Base-by-base conservation (phyloP, 1,140 invertebrate species). In the Brachionus paranguensis region DNA sequence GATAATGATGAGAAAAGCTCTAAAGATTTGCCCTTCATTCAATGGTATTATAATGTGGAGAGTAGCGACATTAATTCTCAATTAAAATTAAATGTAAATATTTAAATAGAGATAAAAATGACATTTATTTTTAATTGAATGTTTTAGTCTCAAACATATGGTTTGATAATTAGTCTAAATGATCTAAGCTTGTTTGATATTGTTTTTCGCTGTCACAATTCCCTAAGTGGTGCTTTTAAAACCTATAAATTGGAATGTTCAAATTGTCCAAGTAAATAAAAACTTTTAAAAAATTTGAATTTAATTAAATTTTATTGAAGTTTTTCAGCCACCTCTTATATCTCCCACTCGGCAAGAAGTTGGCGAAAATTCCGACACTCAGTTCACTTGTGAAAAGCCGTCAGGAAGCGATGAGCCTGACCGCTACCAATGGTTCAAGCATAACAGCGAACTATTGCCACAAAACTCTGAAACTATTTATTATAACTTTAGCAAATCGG, bases 361-460 rank as follows among this genome's bases (percentile, higher is more conserved):
- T 7, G 33, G 20, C 14, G 53, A 81, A 81, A 47, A 47, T 68
- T 81, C 78, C 10, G 64, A 68, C 11, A 45, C 64, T 24, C 78
- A 81, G 27, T 81, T 81, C 14, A 81, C 29, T 20, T 81, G 78
- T 47, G 53, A 81, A 45, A 60, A 81, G 41, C 64, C 78, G 60
- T 2, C 41, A 10, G 41, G 20, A 11, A 33, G 27, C 5, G 41
- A 64, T 24, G 78, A 81, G 33, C 78, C 78, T 2, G 78, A 68
- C 64, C 78, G 78, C 41, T 68, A 64, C 27, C 78, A 81, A 45
- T 81, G 78, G 78, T 81, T 81, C 33, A 81, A 81, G 60, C 53
- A 68, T 12, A 68, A 43, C 50, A 64, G 24, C 7, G 64, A 81
- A 12, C 20, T 50, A 12, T 33, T 50, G 20, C 72, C 72, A 3